Conservation (phyloP, 2,797 vertebrate species). For the Delichon dasypus region DNA sequence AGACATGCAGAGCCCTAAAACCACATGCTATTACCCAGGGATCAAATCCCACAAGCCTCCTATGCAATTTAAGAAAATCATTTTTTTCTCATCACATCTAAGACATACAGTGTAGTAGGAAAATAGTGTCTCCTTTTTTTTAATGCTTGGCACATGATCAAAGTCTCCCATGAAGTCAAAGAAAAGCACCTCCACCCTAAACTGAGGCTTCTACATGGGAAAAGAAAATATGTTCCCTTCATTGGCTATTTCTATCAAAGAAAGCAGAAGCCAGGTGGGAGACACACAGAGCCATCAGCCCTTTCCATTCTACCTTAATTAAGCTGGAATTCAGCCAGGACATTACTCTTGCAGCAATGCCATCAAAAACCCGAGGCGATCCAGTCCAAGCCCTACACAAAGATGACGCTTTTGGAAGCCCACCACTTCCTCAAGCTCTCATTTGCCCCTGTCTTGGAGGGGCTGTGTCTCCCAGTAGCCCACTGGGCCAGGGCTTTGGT, state of each 20-base stretch:
- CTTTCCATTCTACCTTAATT: neutral
- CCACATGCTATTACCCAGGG: conserved; percentile 38
- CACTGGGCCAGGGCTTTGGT: neutral
- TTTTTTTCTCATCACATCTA: conserved; percentile 53
- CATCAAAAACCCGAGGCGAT: neutral
- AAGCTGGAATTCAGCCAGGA: neutral
- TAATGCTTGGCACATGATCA: conserved; percentile 40
- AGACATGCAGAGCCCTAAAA: conserved; percentile 50
- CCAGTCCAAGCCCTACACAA: neutral
- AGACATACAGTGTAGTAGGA: conserved; percentile 21
- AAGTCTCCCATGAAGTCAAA: conserved; percentile 39
- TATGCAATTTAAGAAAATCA: conserved; percentile 30
- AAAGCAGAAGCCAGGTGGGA: conserved; percentile 25
- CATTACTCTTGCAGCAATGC: neutral
- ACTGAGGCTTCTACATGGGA: neutral
- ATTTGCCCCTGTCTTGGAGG: neutral
- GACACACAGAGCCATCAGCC: neutral
- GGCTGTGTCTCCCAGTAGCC: neutral
- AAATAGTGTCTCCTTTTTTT: conserved; percentile 1
- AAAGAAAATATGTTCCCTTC: neutral
- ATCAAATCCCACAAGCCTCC: conserved; percentile 39
- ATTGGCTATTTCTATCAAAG: neutral
- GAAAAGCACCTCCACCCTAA: conserved; percentile 51
- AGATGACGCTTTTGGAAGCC: neutral
- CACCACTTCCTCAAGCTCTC: neutral